phyloP scores from a whole-genome alignment of 2,113 vertebrate genomes.

The Eublepharis macularius region DNA sequence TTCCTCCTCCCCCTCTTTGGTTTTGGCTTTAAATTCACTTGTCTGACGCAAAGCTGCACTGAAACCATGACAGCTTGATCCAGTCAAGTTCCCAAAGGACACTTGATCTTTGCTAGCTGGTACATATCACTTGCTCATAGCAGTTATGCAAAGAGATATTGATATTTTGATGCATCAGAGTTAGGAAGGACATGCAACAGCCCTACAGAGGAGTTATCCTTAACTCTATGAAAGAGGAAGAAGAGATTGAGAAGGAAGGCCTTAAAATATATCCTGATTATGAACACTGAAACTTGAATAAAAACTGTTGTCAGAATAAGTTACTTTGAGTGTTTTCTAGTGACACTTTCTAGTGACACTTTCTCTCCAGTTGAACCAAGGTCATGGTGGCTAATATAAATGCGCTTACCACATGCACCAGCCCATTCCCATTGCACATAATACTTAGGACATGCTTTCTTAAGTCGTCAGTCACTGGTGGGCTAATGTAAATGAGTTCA shows the following conservation, averaged over 20 bases:
- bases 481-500: neutral
- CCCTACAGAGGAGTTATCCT: slow-evolving; percentile 48
- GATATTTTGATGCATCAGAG: slow-evolving; percentile 58
- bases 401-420: no score
- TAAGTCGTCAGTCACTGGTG: neutral
- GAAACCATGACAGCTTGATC: slow-evolving; percentile 64
- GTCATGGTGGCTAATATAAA: no score
- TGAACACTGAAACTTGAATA: slow-evolving; percentile 30
- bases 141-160: slow-evolving; percentile 41
- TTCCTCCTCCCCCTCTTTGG: slow-evolving; percentile 48
- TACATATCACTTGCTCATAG: slow-evolving; percentile 47
- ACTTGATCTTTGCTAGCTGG: slow-evolving; percentile 56
- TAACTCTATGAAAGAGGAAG: slow-evolving; percentile 35
- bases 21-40: slow-evolving; percentile 68
- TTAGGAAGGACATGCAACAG: slow-evolving; percentile 62
- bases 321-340: slow-evolving; percentile 52
- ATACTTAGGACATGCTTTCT: no score
- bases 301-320: slow-evolving; percentile 19
- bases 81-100: slow-evolving; percentile 57
- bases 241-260: slow-evolving; percentile 44
- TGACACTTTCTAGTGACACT: no score
- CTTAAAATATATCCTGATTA: slow-evolving; percentile 46
- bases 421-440: no score
- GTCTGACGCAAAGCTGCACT: slow-evolving; percentile 71
- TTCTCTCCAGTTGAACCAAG: neutral